A percentile compares a stretch with the other conserved stretches of the same genome.
Conservation (phyloP, 1,140 invertebrate genomes). For the Neodiprion virginianus region DNA sequence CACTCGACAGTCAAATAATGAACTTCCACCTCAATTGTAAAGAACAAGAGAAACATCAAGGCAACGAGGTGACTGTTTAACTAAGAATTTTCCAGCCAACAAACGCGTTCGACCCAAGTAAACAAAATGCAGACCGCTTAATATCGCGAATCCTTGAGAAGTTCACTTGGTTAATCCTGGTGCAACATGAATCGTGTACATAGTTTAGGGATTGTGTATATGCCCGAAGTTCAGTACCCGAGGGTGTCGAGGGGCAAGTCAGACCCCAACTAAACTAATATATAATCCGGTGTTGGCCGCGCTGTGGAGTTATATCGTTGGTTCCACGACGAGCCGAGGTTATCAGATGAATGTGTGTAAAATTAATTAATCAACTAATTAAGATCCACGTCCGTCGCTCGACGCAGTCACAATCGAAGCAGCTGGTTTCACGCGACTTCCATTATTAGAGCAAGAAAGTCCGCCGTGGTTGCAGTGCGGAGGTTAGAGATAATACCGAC, state of each 20-base stretch:
- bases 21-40: too few relatives aligned
- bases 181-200: slow-evolving; percentile 37
- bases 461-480: not conserved
- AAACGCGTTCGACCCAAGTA: too few relatives aligned
- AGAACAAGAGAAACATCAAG: too few relatives aligned
- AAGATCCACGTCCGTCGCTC: slow-evolving; percentile 32
- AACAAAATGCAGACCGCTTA: not conserved
- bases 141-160: not conserved
- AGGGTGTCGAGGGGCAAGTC: slow-evolving; percentile 33
- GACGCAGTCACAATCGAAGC: too few relatives aligned
- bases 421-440: not conserved
- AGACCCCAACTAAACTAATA: slow-evolving; percentile 50
- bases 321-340: slow-evolving; percentile 29
- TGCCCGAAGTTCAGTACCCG: not conserved
- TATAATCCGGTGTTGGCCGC: slow-evolving; percentile 38
- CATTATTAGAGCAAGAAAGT: not conserved
- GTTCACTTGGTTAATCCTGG: slow-evolving; percentile 26
- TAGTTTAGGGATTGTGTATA: not conserved
- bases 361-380: slow-evolving; percentile 56
- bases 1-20: too few relatives aligned
- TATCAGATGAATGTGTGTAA: slow-evolving; percentile 50
- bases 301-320: slow-evolving; percentile 40
- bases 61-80: too few relatives aligned
- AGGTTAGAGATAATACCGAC: slow-evolving; percentile 3
- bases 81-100: too few relatives aligned